Evolutionary conservation across 2,888 invertebrate species (phyloP), one percentile per base, ranked within the genome.

Genomic region (Ypsolopha scabrella): DNA sequence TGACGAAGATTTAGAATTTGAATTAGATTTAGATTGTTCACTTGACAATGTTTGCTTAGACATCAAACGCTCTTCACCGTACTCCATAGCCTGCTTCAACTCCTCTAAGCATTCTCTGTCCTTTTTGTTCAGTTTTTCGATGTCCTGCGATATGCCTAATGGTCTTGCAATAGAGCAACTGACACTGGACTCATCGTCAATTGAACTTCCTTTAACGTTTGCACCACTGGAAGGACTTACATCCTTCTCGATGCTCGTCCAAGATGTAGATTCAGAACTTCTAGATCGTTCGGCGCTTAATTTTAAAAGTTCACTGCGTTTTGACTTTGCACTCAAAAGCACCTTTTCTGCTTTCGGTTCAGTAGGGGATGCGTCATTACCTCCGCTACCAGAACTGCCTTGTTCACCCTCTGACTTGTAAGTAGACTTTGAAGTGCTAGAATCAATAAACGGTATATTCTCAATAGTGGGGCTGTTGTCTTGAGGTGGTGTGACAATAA

Each of bases 141-240:
- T 89, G 62, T 91, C 91, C 72, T 92, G 93, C 3, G 94, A 94
- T 59, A 94, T 91, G 0, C 94, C 94, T 50, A 94, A 79, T 0
- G 94, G 92, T 54, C 92, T 87, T 0, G 94, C 93, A 61, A 94
- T 93, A 0, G 94, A 93, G 68, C 94, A 94, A 70, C 92, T 92
- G 0, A 91, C 89, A 70, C 92, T 92, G 0, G 92, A 92, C 67
- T 93, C 92, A 56, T 93, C 92, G 45, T 91, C 91, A 14, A 90
- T 79, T 1, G 90, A 90, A 62, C 89, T 90, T 45, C 91, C 91
- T 70, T 92, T 92, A 54, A 90, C 88, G 53, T 89, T 85, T 9
- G 87, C 81, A 60, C 86, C 80, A 60, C 87, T 83, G 1, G 86
- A 87, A 8, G 92, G 91, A 62, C 91, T 92, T 0, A 83, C 79